Conservation (phyloP, 2,113 vertebrate species). For the Cariama cristata region DNA sequence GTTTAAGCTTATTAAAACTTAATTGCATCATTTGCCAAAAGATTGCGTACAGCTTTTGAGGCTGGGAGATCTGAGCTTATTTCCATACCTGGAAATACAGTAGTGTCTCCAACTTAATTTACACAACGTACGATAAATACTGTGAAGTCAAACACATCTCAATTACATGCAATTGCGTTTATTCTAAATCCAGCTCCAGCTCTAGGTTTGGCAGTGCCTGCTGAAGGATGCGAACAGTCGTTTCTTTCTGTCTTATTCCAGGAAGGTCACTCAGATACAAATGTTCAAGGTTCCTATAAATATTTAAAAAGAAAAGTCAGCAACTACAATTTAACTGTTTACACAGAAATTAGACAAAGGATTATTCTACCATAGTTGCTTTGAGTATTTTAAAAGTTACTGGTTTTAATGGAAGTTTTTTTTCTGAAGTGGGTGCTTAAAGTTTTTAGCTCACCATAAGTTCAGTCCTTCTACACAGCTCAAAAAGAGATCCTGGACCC, state of each 20-base stretch:
- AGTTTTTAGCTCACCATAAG: not conserved
- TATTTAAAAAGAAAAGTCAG: not conserved
- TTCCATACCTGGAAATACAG: not conserved
- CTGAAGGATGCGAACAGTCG: slow-evolving; percentile 77
- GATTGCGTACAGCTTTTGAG: not conserved
- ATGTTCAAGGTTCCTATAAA: slow-evolving; percentile 87
- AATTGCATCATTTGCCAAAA: not conserved
- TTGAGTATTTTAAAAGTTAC: not conserved
- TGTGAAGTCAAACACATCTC: not conserved
- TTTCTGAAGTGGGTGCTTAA: not conserved
- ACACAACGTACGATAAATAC: not conserved
- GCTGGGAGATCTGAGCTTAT: not conserved
- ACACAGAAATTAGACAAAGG: not conserved
- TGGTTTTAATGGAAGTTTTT: not conserved
- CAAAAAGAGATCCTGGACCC: not conserved
- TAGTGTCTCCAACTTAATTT: not conserved
- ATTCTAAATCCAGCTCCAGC: slow-evolving; percentile 82
- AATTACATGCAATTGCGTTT: not conserved
- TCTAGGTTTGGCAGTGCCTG: slow-evolving; percentile 85
- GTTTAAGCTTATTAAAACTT: not conserved
- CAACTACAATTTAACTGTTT: not conserved
- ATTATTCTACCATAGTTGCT: not conserved
- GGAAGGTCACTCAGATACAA: slow-evolving; percentile 94
- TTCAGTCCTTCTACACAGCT: not conserved
- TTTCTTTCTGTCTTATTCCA: slow-evolving; percentile 83